phyloP scores from a whole-genome alignment of 2,888 invertebrate genomes.

The Lithophane leautieri region DNA sequence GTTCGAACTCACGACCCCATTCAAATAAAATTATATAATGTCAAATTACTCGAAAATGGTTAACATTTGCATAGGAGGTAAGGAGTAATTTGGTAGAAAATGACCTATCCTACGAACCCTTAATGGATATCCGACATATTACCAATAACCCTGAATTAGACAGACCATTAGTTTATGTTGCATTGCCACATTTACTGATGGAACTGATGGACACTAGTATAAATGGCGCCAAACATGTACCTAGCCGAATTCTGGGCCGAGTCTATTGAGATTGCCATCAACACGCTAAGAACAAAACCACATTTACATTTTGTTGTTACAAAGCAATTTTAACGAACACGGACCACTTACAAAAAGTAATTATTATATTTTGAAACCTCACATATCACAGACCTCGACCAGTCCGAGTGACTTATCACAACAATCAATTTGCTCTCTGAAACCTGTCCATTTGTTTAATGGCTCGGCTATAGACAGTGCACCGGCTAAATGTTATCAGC shows the following conservation, averaged over 20 bases:
- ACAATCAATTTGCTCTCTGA: conserved; percentile 85
- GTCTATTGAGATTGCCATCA: not conserved
- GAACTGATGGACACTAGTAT: not conserved
- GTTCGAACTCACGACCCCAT: too few species aligned
- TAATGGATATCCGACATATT: too few species aligned
- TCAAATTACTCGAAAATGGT: too few species aligned
- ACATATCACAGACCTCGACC: conserved; percentile 55
- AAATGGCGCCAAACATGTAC: not conserved
- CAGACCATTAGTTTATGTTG: not conserved
- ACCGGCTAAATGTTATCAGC: conserved; percentile 87
- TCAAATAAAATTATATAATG: too few species aligned
- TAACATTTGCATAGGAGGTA: too few species aligned
- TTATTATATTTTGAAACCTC: conserved; percentile 40
- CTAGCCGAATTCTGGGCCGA: not conserved
- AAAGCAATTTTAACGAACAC: conserved; percentile 15
- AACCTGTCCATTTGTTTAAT: conserved; percentile 88
- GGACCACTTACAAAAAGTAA: conserved; percentile 25
- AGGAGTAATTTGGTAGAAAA: too few species aligned
- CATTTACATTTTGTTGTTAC: not conserved
- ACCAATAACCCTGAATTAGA: not conserved
- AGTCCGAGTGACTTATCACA: conserved; percentile 85
- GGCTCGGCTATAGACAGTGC: conserved; percentile 81
- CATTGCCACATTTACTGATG: not conserved
- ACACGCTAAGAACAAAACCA: not conserved
- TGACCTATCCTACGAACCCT: too few species aligned